phyloP scores from a whole-genome alignment of 2,113 vertebrate genomes.

The Sakesphorus luctuosus region DNA sequence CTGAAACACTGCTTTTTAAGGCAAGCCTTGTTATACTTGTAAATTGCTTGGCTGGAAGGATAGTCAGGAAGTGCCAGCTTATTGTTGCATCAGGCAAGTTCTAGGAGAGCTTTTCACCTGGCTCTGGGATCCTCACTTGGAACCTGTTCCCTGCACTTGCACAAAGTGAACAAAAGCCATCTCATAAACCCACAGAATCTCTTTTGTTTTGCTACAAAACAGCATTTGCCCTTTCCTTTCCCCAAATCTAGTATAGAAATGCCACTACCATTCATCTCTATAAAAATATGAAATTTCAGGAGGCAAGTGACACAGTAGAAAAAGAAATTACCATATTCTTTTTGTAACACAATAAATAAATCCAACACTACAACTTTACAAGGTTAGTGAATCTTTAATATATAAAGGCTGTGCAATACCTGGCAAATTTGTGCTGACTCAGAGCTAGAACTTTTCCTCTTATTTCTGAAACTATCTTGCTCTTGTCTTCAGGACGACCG shows the following conservation, averaged over 20 bases:
- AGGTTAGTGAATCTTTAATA: not conserved
- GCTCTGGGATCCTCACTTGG: not conserved
- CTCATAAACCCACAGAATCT: not conserved
- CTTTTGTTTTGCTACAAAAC: not conserved
- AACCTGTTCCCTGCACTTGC: not conserved
- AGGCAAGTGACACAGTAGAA: not conserved
- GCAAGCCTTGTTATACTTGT: not conserved
- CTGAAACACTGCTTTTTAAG: not conserved
- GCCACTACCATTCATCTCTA: not conserved
- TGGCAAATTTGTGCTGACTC: slow-evolving; percentile 99
- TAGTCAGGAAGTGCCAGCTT: not conserved
- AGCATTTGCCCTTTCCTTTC: not conserved
- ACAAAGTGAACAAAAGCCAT: not conserved
- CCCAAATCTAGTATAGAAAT: not conserved
- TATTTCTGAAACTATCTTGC: slow-evolving; percentile 97
- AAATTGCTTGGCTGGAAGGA: not conserved
- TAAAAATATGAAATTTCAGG: not conserved
- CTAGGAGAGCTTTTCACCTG: not conserved
- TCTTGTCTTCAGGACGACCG: slow-evolving; percentile 95
- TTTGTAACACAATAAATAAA: not conserved
- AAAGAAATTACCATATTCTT: not conserved
- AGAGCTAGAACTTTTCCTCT: slow-evolving; percentile 94
- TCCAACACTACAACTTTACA: not conserved
- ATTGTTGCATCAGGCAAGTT: not conserved
- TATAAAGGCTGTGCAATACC: slow-evolving; percentile 75